Conservation (phyloP, 1,140 invertebrate genomes). For the Cyclina sinensis region DNA sequence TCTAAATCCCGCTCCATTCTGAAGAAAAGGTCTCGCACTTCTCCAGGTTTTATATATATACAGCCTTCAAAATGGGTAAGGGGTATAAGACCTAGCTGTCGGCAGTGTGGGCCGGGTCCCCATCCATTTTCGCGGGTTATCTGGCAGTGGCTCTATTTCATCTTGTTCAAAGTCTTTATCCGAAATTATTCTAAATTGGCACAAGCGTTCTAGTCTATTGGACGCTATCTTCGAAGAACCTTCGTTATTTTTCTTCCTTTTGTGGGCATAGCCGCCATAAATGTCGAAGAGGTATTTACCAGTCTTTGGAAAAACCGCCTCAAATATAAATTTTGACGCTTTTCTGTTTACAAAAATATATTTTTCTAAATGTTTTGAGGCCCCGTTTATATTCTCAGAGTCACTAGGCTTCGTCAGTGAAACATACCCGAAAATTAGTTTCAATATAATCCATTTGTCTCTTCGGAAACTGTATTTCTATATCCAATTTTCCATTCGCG, state of each 20-base stretch:
- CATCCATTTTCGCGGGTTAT: constrained; percentile 50
- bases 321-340: constrained; percentile 37
- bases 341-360: constrained; percentile 67
- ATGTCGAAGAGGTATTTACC: constrained; percentile 61
- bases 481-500: constrained; percentile 28
- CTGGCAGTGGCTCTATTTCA: constrained; percentile 53
- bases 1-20: constrained; percentile 38
- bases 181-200: constrained; percentile 59
- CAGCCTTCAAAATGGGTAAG: constrained; percentile 54
- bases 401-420: constrained; percentile 10
- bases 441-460: constrained; percentile 29
- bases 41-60: constrained; percentile 54
- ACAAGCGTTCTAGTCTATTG: constrained; percentile 21
- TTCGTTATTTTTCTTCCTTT: not conserved
- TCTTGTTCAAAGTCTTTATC: constrained; percentile 47
- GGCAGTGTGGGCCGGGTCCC: constrained; percentile 59
- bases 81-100: constrained; percentile 45
- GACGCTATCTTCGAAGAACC: not conserved
- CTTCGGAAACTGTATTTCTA: constrained; percentile 52
- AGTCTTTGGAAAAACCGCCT: constrained; percentile 33
- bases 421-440: not conserved
- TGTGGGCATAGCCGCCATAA: not conserved
- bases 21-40: constrained; percentile 56
- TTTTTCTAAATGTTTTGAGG: constrained; percentile 27
- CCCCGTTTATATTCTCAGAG: not conserved